Percentiles rank a stretch among this genome's conserved stretches.
These are phyloP conservation scores for Epirrita christyi DNA, from an alignment of 2,888 invertebrate species.

Conservation along the genomic window DNA sequence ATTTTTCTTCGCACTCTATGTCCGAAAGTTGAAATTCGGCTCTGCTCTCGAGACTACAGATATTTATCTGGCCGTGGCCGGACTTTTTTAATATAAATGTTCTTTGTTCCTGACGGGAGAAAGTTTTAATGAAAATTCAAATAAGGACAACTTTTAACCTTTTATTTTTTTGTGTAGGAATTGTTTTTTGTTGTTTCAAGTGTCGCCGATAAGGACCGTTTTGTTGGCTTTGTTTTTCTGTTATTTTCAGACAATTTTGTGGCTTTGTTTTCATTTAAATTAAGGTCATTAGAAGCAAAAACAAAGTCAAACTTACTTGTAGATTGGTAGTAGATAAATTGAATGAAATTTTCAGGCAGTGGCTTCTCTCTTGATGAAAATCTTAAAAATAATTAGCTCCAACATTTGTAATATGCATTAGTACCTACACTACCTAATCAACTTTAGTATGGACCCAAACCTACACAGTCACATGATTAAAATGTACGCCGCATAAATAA, in stretches of 20 bases:
- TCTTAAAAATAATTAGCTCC: no score
- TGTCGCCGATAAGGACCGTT: constrained; percentile 48
- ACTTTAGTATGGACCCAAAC: neutral
- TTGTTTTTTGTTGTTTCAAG: constrained; percentile 71
- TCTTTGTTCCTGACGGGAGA: constrained; percentile 83
- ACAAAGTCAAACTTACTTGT: neutral
- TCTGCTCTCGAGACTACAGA: constrained; percentile 82
- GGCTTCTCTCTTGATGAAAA: no score
- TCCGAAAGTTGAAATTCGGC: constrained; percentile 75
- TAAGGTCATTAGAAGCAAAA: constrained; percentile 2
- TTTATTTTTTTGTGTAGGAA: constrained; percentile 66
- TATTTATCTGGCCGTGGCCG: constrained; percentile 82
- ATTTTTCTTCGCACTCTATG: constrained; percentile 52
- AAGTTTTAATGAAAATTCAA: constrained; percentile 82
- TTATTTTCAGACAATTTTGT: constrained; percentile 1
- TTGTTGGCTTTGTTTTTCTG: constrained; percentile 32
- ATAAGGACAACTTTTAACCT: constrained; percentile 79
- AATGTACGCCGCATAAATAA: constrained; percentile 61
- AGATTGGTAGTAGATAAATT: no score
- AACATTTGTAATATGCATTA: no score
- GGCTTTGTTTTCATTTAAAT: constrained; percentile 1
- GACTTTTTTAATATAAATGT: constrained; percentile 85
- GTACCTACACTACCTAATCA: no score
- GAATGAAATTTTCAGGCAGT: no score
- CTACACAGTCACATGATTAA: constrained; percentile 62